Evolutionary conservation across 2,113 vertebrate species (phyloP).

Genomic region (Heterotis niloticus): DNA sequence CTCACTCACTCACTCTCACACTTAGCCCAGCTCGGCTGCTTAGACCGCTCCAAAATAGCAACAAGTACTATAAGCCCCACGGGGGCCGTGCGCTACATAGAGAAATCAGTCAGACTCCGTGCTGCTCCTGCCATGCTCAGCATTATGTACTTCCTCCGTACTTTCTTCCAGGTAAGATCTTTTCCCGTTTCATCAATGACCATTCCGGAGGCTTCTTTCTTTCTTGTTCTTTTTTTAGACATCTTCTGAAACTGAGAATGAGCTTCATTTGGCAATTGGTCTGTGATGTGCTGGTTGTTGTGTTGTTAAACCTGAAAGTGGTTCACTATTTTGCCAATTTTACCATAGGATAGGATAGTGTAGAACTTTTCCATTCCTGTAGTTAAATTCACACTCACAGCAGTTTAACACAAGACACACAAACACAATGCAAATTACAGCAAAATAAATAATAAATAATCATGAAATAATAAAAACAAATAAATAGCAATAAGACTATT

Average conservation of each 20-base stretch:
- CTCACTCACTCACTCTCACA: background rate
- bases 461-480: too few species aligned
- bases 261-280: background rate
- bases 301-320: background rate
- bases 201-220: background rate
- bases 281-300: background rate
- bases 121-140: conserved; percentile 64
- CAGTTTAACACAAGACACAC: too few species aligned
- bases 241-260: too few species aligned
- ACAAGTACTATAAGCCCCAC: conserved; percentile 60
- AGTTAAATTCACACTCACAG: too few species aligned
- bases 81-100: conserved; percentile 53
- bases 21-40: conserved; percentile 36
- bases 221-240: background rate
- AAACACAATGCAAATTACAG: too few species aligned
- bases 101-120: conserved; percentile 42
- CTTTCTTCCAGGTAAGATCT: conserved; percentile 78
- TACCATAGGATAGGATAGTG: too few species aligned
- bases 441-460: too few species aligned
- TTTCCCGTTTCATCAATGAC: conserved; percentile 30
- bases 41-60: conserved; percentile 75
- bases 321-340: too few species aligned
- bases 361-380: too few species aligned
- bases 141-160: conserved; percentile 74
- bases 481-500: too few species aligned